Evolutionary conservation across 1,140 invertebrate genomes (phyloP), one percentile per base, ranked within the genome.

Genomic region (Trachymyrmex cornetzi): DNA sequence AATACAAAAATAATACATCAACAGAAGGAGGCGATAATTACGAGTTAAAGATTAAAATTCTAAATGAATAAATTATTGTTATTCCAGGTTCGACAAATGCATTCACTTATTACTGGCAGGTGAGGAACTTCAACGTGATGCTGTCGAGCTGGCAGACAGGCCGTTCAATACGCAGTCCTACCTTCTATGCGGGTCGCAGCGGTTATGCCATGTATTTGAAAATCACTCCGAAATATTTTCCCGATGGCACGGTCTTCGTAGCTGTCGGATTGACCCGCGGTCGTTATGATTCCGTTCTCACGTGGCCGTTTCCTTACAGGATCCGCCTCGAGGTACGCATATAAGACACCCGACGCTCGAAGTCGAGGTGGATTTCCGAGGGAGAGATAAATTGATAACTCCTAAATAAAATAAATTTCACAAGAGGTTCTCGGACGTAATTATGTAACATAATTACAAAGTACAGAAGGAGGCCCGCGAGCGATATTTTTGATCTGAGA

Each of bases 261-360:
- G 93, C 94, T 34, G 94, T 94, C 6, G 95, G 95, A n/a, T 75
- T 96, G 3, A 96, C 95, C 0, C 92, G 90, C 9, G 95, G 94
- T 59, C 77, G 66, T n/a, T 88, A 92, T 38, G 93, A 94, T 85
- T 81, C 92, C n/a, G 66, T 86, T 38, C 89, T 96, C 6, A 66
- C 89, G n/a, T 96, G 96, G 96, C 96, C 96, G 4, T 96, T 96
- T 92, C 84, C 87, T 9, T 88, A 94, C n/a, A 94, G 92, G 53
- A 93, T 95, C 79, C 89, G 93, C 11, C 90, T 93, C n/a, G 89
- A 92, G 91, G 93, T 93, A 77, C 6, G 57, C 16, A 50, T 30
- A 87, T 34, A 87, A 24, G 22, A 61, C 34, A 64, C 7, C 30
- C 30, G n/a, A 74, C 16, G 11, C 34, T 53, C 16, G 30, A 69